Base-by-base conservation (phyloP, 2,797 vertebrate species). In the Platyrinchus mystaceus region DNA sequence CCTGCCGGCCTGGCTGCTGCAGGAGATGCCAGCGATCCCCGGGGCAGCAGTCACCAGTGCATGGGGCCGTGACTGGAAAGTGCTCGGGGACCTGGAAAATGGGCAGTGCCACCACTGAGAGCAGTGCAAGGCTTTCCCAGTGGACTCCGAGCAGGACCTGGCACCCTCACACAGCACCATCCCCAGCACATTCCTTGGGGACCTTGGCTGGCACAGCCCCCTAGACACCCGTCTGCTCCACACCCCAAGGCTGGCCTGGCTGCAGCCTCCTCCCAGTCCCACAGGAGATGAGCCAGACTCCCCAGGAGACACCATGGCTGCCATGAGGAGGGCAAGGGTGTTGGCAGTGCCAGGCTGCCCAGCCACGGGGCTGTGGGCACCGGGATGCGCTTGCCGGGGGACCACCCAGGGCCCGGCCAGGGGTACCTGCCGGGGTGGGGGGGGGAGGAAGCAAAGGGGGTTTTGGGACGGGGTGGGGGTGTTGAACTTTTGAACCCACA, bases 401-500 rank as follows among this genome's bases (percentile, higher is more conserved):
- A 52, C 19, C 64, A 55, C 24, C 55, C 52, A 8, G 75, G 47
- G 83, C 59, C 71, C 1, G 0, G 19, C 12, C 6, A 0, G 14
- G 49, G 46, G 20, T 2, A 27, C 17, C 5, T 1, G 2, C 8
- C 1, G 0, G 7, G 36, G 52, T 6, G 53, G 30, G 37, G 60
- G 60, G 0, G 7, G 30, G 37, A 56, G 60, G 0, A 6, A 50
- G 46, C 79, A 64, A 12, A 60, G 12, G 7, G 37, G 59, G 13
- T 44, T 52, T 28, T 34, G 71, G 88, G 81, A 66, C 5, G 22
- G 9, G 47, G 22, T 23, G 55, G 74, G 70, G n/a, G 21, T 8
- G 2, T 26, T 97, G 97, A 98, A 97, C 97, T 98, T 97, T 97
- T 97, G 97, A 98, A 97, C 97, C 90, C 85, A 68, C 81, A 95